Evolutionary conservation across 2,113 vertebrate genomes (phyloP), one percentile per base, ranked within the genome.

Genomic region (Trogon melanurus): DNA sequence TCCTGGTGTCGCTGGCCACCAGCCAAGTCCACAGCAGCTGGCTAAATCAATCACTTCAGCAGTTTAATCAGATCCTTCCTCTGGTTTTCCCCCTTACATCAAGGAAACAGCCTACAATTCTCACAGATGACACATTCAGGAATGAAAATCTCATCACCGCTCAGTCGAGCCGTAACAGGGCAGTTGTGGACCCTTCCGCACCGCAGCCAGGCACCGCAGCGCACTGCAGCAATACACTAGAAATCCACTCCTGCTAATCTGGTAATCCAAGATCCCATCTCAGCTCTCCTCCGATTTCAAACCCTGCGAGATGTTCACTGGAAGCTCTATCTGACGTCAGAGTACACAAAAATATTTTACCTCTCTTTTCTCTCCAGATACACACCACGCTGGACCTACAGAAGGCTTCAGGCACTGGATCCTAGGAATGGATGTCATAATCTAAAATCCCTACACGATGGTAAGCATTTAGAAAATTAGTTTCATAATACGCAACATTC

Each of bases 31-130:
- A 90, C 73, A 74, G 75, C 78, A 93, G 73, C 44, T 50, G 81
- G 75, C 47, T 86, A 23, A 70, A 96, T 85, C 80, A 92, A 92
- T 96, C 65, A 76, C 79, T 76, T 65, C 56, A 72, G 74, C 60
- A 95, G 75, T 85, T 95, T 73, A 84, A 86, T 92, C 93, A 95
- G 76, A 92, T 48, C 34, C 60, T 89, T 95, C 83, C 54, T 89
- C 93, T 69, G 20, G 20, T 34, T 84, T 92, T 57, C 23, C 25
- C 64, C 50, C 21, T 79, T 56, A 14, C 18, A 94, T 71, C 61
- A 83, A 78, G 44, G 78, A 95, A 92, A 91, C 56, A 48, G 70
- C 32, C 74, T 70, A 74, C 70, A 93, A 13, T 91, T 91, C 82
- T 95, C 85, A 71, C 5, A 81, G 85, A 45, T 9, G 32, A 69